Conservation (phyloP, 2,797 vertebrate species). For the Arremon aurantiirostris region DNA sequence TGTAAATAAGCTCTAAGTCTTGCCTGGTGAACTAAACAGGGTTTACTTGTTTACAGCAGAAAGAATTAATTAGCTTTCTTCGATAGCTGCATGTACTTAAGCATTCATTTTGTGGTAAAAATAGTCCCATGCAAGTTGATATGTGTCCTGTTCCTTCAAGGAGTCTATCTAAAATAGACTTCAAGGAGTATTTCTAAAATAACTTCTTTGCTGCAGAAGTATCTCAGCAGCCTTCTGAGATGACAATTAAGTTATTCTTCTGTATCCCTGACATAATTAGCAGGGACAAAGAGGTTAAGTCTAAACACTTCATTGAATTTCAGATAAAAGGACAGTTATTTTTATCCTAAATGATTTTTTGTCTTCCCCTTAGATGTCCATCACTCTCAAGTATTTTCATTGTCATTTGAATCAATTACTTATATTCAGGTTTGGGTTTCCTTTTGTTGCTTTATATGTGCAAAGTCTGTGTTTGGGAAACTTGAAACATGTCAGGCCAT, state of each 20-base stretch:
- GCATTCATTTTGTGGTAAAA: neutral
- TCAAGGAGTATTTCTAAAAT: neutral
- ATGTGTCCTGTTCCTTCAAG: neutral
- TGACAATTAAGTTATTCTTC: neutral
- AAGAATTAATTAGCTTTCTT: constrained; percentile 11
- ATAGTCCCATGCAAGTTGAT: neutral
- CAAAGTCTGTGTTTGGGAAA: neutral
- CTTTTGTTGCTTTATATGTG: neutral
- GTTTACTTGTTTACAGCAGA: neutral
- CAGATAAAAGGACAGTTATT: neutral
- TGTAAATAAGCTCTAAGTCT: neutral
- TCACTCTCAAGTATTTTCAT: neutral
- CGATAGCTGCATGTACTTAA: neutral
- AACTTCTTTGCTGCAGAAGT: neutral
- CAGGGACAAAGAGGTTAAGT: neutral
- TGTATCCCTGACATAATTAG: neutral
- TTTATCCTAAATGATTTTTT: neutral
- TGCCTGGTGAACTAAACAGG: neutral
- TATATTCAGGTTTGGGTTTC: neutral
- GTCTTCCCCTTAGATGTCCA: neutral
- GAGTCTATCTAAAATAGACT: neutral
- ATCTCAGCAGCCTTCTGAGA: neutral
- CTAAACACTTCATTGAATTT: neutral
- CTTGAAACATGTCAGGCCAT: neutral
- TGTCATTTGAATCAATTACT: neutral